These are phyloP conservation scores for Dasypolia templi DNA, from an alignment of 2,888 invertebrate species.

Conservation along the genomic window DNA sequence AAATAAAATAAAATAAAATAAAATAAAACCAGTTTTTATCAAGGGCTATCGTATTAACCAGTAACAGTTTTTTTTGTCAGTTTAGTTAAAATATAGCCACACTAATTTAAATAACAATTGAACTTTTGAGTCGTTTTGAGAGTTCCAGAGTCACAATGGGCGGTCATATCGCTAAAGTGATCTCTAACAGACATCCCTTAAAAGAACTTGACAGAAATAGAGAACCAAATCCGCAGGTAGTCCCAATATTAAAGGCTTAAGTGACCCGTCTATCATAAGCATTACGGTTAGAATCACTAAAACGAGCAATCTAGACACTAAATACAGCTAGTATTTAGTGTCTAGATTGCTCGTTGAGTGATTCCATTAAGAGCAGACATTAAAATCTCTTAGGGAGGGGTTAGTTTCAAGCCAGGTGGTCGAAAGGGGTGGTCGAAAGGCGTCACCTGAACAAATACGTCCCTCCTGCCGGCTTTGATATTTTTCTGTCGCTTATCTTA, in stretches of 20 bases:
- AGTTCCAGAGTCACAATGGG: too few species aligned
- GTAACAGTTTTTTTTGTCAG: too few species aligned
- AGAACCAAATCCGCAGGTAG: neutral
- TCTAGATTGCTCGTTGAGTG: slow-evolving; percentile 21
- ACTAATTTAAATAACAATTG: neutral
- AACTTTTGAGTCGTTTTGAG: neutral
- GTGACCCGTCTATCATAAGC: neutral
- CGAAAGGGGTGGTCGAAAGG: slow-evolving; percentile 27
- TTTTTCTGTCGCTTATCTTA: slow-evolving; percentile 61
- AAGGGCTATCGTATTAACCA: too few species aligned
- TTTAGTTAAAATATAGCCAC: too few species aligned
- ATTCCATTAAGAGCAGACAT: slow-evolving; percentile 48
- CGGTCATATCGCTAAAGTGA: neutral
- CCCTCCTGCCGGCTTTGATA: slow-evolving; percentile 51
- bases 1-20: too few species aligned
- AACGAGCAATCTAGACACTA: slow-evolving; percentile 22
- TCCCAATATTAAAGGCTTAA: neutral
- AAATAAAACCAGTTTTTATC: too few species aligned
- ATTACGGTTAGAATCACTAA: slow-evolving; percentile 33
- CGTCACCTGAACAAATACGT: slow-evolving; percentile 59
- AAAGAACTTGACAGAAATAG: neutral
- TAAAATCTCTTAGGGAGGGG: slow-evolving; percentile 40
- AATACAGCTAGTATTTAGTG: too few species aligned
- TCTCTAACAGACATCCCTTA: neutral
- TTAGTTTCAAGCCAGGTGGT: slow-evolving; percentile 44